A percentile compares a stretch with the other conserved stretches of the same genome.
Conservation (phyloP, 2,113 vertebrate genomes). For the Crocuta crocuta region DNA sequence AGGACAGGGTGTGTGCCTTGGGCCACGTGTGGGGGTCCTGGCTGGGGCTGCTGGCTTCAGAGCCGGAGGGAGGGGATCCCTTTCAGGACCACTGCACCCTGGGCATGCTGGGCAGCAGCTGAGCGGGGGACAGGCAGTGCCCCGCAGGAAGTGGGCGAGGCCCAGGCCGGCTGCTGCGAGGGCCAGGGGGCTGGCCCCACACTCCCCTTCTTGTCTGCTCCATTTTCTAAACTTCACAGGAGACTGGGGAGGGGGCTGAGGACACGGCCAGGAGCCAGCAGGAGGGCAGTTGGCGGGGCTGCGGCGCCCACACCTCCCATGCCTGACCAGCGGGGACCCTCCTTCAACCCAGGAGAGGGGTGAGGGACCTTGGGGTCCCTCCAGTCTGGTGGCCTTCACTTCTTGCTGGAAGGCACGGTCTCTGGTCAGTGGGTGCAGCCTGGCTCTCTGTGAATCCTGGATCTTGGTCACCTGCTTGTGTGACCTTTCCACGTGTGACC, state of each 20-base stretch:
- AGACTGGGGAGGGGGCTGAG: neutral
- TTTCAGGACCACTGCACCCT: too few species aligned
- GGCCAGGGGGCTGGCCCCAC: accelerated
- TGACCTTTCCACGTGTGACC: neutral
- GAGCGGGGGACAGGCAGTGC: too few species aligned
- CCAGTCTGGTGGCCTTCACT: neutral
- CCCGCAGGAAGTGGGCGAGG: neutral
- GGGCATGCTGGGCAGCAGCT: too few species aligned
- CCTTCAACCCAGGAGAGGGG: too few species aligned
- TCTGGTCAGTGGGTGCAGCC: neutral
- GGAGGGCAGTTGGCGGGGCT: too few species aligned
- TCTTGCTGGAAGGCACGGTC: neutral
- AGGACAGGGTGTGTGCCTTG: accelerated
- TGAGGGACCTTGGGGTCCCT: neutral
- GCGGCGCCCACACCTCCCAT: accelerated
- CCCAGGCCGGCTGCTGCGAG: too few species aligned
- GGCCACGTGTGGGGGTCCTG: accelerated
- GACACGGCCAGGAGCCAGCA: neutral
- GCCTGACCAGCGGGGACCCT: neutral
- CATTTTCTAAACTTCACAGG: neutral
- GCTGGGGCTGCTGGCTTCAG: neutral
- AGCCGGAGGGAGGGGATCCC: neutral
- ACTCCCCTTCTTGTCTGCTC: neutral
- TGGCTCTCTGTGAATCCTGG: neutral
- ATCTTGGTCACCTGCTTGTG: neutral